Conservation (phyloP, 2,888 invertebrate genomes). For the Drosophila tanythrix region DNA sequence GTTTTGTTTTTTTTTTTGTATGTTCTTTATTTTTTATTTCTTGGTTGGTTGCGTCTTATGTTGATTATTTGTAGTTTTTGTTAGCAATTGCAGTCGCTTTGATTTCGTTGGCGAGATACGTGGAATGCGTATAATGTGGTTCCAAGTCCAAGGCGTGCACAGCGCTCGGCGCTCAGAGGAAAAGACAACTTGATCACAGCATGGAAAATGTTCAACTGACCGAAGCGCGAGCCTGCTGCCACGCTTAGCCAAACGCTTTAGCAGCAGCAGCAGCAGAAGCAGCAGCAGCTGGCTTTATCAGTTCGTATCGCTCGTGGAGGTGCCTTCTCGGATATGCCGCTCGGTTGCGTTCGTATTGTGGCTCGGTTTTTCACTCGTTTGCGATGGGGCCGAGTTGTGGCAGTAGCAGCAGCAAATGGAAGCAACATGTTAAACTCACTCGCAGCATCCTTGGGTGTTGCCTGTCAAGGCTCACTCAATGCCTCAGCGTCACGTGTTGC, state of each 20-base stretch:
- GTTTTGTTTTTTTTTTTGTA: conserved; percentile 11
- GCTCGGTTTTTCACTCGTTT: conserved; percentile 43
- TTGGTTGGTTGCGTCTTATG: conserved; percentile 22
- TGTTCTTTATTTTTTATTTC: neutral
- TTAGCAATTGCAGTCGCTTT: conserved; percentile 41
- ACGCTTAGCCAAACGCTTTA: conserved; percentile 62
- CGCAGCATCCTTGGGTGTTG: conserved; percentile 70
- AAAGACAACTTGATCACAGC: conserved; percentile 79
- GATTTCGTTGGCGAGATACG: conserved; percentile 47
- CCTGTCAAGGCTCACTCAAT: conserved; percentile 58
- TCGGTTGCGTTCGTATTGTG: conserved; percentile 9
- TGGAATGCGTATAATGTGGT: conserved; percentile 60
- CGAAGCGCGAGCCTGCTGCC: conserved; percentile 69
- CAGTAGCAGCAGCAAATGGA: conserved; percentile 36
- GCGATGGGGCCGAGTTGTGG: conserved; percentile 15
- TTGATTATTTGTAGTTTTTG: conserved; percentile 18
- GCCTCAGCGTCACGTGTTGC: conserved; percentile 73
- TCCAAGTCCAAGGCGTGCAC: conserved; percentile 77
- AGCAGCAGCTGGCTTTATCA: conserved; percentile 70
- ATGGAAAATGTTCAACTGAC: conserved; percentile 80
- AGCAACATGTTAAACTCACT: conserved; percentile 75
- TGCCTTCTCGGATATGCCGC: conserved; percentile 8
- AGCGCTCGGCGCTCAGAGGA: conserved; percentile 80
- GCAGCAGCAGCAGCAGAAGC: conserved; percentile 19
- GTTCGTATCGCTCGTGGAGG: conserved; percentile 56